Percentiles rank a stretch among this genome's conserved stretches.
Conservation (phyloP, 2,797 vertebrate species). For the Spea hammondii region DNA sequence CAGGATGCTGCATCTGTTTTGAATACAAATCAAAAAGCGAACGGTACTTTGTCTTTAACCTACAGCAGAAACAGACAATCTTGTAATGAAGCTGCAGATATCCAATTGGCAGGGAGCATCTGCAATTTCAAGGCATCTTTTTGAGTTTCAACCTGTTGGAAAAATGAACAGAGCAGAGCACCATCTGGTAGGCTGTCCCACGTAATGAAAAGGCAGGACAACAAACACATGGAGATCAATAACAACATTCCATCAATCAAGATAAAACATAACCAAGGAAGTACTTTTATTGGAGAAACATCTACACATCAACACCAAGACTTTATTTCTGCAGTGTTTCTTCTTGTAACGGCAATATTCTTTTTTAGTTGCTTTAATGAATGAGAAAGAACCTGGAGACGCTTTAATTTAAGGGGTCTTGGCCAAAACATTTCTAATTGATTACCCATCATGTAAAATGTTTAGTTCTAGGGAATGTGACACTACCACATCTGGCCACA, state of each 20-base stretch:
- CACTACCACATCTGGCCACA: too few species aligned
- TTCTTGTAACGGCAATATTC: too few species aligned
- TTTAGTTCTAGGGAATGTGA: too few species aligned
- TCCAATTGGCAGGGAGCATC: not conserved
- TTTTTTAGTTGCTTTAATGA: too few species aligned
- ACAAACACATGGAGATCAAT: conserved; percentile 4
- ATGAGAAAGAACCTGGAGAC: too few species aligned
- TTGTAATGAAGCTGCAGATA: conserved; percentile 3
- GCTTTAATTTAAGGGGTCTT: too few species aligned
- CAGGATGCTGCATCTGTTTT: not conserved
- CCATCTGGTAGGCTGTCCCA: conserved; percentile 16
- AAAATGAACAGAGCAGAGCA: conserved; percentile 12
- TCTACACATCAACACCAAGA: too few species aligned
- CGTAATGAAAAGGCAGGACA: conserved; percentile 21
- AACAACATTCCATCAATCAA: conserved; percentile 19
- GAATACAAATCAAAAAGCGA: not conserved
- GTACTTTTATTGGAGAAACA: not conserved
- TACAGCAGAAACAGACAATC: not conserved
- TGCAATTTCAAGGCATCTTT: conserved; percentile 10
- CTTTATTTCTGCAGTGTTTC: too few species aligned
- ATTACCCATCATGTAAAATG: too few species aligned
- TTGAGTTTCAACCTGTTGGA: not conserved
- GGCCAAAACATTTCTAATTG: too few species aligned
- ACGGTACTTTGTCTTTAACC: not conserved
- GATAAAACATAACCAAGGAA: not conserved